Conservation (phyloP, 2,113 vertebrate genomes). For the Micronycteris hirsuta region DNA sequence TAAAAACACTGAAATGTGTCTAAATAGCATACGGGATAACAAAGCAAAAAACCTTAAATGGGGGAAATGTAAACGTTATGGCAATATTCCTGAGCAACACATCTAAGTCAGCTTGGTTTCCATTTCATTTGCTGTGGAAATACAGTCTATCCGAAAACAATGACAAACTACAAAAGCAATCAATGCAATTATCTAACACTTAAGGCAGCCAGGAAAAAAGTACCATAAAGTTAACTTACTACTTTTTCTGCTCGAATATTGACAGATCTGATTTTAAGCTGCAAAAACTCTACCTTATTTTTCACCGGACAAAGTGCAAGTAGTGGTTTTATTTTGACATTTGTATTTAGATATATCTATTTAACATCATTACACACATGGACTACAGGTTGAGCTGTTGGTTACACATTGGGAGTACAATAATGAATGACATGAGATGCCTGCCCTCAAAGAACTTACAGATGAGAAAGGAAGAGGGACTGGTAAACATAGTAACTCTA, state of each 20-base stretch:
- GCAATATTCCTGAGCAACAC: neutral
- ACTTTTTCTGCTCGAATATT: neutral
- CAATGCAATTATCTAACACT: neutral
- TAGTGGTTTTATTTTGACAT: neutral
- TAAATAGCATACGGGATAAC: neutral
- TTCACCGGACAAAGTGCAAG: neutral
- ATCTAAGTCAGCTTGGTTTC: neutral
- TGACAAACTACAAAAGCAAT: neutral
- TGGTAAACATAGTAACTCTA: neutral
- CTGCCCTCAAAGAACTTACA: neutral
- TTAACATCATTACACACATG: neutral
- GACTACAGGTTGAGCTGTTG: neutral
- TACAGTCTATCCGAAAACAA: neutral
- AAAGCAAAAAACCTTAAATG: neutral
- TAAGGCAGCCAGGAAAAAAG: neutral
- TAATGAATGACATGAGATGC: neutral
- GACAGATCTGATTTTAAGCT: neutral
- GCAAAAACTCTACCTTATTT: neutral
- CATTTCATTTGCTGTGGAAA: conserved; percentile 17
- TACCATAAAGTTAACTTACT: neutral
- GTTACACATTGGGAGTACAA: neutral
- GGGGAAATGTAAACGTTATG: neutral
- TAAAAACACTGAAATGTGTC: neutral
- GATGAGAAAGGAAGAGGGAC: neutral
- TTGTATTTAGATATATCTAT: neutral